phyloP scores from a whole-genome alignment of 2,888 invertebrate species.

The Ennomos fuscantarius region DNA sequence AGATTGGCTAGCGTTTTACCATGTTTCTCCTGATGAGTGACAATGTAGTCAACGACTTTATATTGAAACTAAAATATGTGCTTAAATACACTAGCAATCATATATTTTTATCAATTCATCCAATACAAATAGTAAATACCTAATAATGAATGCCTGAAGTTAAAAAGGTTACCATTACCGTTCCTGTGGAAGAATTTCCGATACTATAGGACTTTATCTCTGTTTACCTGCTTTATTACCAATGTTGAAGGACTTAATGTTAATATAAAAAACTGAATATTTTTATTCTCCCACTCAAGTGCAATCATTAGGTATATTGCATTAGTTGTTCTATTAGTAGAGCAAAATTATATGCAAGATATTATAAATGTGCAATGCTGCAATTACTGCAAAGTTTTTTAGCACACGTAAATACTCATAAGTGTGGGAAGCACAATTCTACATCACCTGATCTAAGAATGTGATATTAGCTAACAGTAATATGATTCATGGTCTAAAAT shows the following conservation, averaged over 20 bases:
- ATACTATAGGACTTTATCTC: too few species aligned
- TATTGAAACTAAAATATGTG: conserved; percentile 17
- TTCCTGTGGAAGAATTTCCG: too few species aligned
- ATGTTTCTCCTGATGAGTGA: too few species aligned
- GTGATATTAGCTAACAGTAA: conserved; percentile 6
- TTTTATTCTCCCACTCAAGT: neutral
- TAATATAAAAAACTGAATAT: too few species aligned
- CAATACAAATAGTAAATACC: too few species aligned
- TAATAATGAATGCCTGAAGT: too few species aligned
- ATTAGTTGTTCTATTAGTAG: neutral
- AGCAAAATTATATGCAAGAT: conserved; percentile 5
- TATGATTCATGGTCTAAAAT: conserved; percentile 5
- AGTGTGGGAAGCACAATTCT: conserved; percentile 12
- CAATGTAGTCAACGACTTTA: neutral
- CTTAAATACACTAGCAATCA: too few species aligned
- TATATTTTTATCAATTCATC: neutral
- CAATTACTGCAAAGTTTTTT: conserved; percentile 16
- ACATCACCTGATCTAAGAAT: conserved; percentile 16
- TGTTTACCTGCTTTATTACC: too few species aligned
- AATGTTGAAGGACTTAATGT: too few species aligned
- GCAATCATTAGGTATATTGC: neutral
- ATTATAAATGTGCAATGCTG: conserved; percentile 17
- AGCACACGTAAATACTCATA: conserved; percentile 1
- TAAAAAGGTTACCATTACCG: too few species aligned
- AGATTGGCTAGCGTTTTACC: too few species aligned